These are phyloP conservation scores for Eupithecia vulgata DNA, from an alignment of 2,888 invertebrate species.

Conservation along the genomic window DNA sequence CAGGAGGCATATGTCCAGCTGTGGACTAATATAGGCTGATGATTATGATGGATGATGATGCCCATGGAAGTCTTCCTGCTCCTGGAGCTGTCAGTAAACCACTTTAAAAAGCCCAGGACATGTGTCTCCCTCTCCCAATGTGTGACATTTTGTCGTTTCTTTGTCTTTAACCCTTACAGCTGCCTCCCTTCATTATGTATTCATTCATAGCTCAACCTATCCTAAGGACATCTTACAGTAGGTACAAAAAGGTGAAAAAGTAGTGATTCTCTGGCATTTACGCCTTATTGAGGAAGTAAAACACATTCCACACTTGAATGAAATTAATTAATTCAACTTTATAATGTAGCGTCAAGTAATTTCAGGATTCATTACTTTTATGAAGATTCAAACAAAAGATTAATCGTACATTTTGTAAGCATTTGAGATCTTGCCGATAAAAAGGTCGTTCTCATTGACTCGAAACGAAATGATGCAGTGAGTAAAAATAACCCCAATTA, in stretches of 20 bases:
- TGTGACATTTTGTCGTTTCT: background rate
- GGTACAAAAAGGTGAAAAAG: background rate
- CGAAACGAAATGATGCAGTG: conserved; percentile 24
- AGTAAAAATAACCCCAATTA: conserved; percentile 28
- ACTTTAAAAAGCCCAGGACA: background rate
- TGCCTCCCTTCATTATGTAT: background rate
- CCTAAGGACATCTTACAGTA: background rate
- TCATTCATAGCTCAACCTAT: background rate
- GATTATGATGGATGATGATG: too few relatives aligned
- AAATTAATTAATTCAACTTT: conserved; percentile 36
- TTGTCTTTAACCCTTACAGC: background rate
- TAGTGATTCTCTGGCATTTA: background rate
- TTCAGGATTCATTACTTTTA: conserved; percentile 40
- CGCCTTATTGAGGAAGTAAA: conserved; percentile 6
- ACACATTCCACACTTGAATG: conserved; percentile 16
- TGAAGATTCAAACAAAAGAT: conserved; percentile 41
- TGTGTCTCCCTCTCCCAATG: background rate
- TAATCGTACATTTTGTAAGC: conserved; percentile 19
- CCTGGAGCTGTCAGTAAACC: background rate
- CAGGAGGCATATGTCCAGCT: too few relatives aligned
- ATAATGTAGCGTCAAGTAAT: conserved; percentile 37
- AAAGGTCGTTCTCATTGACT: conserved; percentile 38
- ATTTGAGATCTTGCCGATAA: conserved; percentile 20
- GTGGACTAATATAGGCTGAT: too few relatives aligned
- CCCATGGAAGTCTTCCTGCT: background rate